A percentile compares a stretch with the other conserved stretches of the same genome.
These are phyloP conservation scores for Hippopotamyrus pictus DNA, from an alignment of 2,797 vertebrate genomes.

Conservation along the genomic window DNA sequence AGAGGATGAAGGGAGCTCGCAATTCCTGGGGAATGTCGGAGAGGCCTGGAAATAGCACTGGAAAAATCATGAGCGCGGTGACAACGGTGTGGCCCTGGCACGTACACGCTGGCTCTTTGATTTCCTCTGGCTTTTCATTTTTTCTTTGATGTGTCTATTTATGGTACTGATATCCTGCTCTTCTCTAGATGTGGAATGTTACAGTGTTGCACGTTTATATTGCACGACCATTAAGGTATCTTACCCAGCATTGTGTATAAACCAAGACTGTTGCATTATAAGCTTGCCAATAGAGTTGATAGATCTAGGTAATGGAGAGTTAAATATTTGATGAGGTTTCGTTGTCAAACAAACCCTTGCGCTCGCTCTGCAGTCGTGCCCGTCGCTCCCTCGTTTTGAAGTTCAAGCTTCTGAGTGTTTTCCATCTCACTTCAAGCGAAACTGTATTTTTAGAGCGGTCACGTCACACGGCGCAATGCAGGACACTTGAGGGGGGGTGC, in stretches of 20 bases:
- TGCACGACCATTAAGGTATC: neutral
- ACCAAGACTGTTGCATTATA: neutral
- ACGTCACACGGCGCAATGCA: constrained; percentile 43
- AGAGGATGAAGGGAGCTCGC: constrained; percentile 44
- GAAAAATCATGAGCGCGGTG: neutral
- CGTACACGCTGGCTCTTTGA: constrained; percentile 25
- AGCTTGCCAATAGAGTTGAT: neutral
- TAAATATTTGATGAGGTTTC: neutral
- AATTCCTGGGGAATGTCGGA: constrained; percentile 6
- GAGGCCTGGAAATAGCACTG: neutral
- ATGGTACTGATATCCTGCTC: neutral
- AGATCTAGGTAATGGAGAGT: neutral
- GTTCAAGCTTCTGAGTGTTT: neutral
- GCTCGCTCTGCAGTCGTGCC: neutral
- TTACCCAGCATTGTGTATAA: neutral
- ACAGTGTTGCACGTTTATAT: neutral
- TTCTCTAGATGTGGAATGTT: neutral
- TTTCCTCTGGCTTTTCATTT: neutral
- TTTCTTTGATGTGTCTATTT: neutral
- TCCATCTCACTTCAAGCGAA: constrained; percentile 42
- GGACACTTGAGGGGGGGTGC: constrained; percentile 29
- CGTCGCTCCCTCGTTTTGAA: neutral
- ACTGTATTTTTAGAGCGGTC: constrained; percentile 59
- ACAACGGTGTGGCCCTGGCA: constrained; percentile 37
- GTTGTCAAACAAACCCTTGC: neutral